Base-by-base conservation (phyloP, 2,888 invertebrate genomes). In the Linyphia triangularis region DNA sequence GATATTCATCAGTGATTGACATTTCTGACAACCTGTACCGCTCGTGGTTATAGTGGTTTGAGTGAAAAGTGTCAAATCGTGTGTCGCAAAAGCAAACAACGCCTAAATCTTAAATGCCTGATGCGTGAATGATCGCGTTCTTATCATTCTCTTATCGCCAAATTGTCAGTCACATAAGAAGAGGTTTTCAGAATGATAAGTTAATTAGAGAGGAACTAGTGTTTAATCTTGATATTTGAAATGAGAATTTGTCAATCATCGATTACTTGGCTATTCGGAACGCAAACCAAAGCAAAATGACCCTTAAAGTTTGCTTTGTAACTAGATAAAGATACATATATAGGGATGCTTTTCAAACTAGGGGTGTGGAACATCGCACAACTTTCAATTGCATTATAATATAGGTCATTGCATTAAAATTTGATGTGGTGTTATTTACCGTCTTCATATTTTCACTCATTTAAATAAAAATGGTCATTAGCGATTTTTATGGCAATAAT, bases 71-170 rank as follows among this genome's bases (percentile, higher is more conserved):
- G 77, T 37, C 61, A 77, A 37, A 77, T 37, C n/a, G 10, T 13
- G 26, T 77, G 77, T 77, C 77, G 63, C 37, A 26, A 63, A 77
- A 40, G 24, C 61, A 77, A 77, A 77, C 61, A n/a, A 63, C 33
- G n/a, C 26, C 33, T 61, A 16, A 77, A 61, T 63, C 24, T n/a
- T 24, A 33, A 77, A n/a, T n/a, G 77, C 16, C 9, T 16, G 70
- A 70, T 77, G 61, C 33, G 61, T 26, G 63, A 77, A 63, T 61
- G 24, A 61, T 61, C 77, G 63, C 59, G 77, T 77, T 24, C 77
- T 77, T 77, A 77, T 77, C 77, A 10, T 63, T 26, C 22, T 37
- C 22, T 63, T 37, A 77, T 77, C 63, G 40, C 24, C 73, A 16
- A 9, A 10, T 4, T 61, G 77, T 77, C 77, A 61, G 13, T 61